These are phyloP conservation scores for Rostratula benghalensis DNA, from an alignment of 2,113 vertebrate species.

Conservation along the genomic window DNA sequence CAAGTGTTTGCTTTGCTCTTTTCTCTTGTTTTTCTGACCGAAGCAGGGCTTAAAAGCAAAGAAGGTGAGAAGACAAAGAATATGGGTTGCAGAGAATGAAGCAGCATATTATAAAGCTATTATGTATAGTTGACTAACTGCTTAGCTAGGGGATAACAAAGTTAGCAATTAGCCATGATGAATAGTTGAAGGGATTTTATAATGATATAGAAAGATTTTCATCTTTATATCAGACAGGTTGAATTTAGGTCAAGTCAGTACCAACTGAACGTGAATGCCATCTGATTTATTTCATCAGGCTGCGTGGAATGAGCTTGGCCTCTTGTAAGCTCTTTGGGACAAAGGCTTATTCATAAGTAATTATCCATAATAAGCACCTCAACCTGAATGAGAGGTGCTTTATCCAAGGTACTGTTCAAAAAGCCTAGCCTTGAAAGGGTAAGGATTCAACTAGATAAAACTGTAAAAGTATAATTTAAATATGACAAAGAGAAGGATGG, in stretches of 20 bases:
- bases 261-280: background rate
- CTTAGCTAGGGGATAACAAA: slow-evolving; percentile 16
- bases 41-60: background rate
- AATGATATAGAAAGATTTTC: slow-evolving; percentile 49
- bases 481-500: background rate
- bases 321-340: slow-evolving; percentile 7
- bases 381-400: background rate
- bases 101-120: slow-evolving; percentile 32
- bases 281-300: slow-evolving; percentile 13
- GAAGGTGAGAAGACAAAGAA: slow-evolving; percentile 39
- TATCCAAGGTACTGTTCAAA: slow-evolving; percentile 21
- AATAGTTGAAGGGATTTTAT: slow-evolving; percentile 31
- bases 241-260: slow-evolving; percentile 54
- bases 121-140: slow-evolving; percentile 15
- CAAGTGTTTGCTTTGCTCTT: background rate
- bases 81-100: background rate
- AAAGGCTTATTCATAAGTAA: slow-evolving; percentile 56
- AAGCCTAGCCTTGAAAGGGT: background rate
- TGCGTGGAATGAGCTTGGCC: slow-evolving; percentile 12
- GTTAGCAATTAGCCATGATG: slow-evolving; percentile 46
- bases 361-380: slow-evolving; percentile 39
- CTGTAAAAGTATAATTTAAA: background rate
- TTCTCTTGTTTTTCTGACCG: background rate
- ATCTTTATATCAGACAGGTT: slow-evolving; percentile 23
- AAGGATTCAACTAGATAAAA: background rate